Base-by-base conservation (phyloP, 1,140 invertebrate species). In the Episyrphus balteatus region DNA sequence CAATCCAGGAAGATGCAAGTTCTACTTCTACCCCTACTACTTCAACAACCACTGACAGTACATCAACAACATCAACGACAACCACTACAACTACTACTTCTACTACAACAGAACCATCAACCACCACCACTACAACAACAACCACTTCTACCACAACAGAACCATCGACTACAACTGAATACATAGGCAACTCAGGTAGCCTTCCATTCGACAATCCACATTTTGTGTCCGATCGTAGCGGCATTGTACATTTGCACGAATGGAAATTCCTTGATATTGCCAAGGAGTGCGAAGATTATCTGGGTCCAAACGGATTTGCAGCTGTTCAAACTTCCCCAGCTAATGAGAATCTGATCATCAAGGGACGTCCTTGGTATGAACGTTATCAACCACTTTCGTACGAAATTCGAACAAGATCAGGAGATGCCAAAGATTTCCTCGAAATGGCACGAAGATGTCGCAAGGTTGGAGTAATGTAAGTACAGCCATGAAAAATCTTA, bases 381-480 rank as follows among this genome's bases (percentile, higher is more conserved):
- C 71, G 88, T 8, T 92, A 92, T 58, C 89, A 92, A 63, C 87
- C 88, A 0, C 79, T 92, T n/a, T 89, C 87, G 17, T 94, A 92
- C 67, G 73, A 76, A 19, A 70, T 90, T 17, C 51, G 62, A 2
- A 87, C 84, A 3, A 73, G 89, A 45, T 88, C 84, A 47, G 90
- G 90, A 13, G 81, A 77, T 46, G 80, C 84, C 56, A 53, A 68
- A 2, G 74, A 84, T 49, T 87, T 93, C 52, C 59, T 59, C 9
- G 71, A 83, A 39, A 94, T 93, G 89, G 79, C 85, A 0, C 58
- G 66, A 12, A 62, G 82, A 26, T 90, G 87, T 56, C 87, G 87
- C 62, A 69, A 69, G 9, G 84, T 69, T 46, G 84, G 84, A 12
- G 84, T 91, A 6, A 73, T 26, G 21, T 26, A 26, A 5, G 21